Conservation (phyloP, 1,140 invertebrate species). For the Bombus turneri region DNA sequence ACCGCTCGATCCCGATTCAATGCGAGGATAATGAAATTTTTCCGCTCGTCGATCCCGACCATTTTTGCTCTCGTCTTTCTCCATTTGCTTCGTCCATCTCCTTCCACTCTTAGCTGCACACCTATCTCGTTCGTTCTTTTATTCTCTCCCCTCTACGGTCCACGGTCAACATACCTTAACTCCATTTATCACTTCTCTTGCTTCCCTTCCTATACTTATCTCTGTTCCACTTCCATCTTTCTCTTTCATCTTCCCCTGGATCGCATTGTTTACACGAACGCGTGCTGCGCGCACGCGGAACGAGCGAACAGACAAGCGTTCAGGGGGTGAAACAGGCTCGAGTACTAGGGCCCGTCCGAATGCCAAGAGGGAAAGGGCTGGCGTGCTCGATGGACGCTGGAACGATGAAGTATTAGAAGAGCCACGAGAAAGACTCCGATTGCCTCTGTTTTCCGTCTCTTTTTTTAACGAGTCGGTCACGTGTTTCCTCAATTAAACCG, state of each 20-base stretch:
- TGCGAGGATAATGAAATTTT: slow-evolving; percentile 76
- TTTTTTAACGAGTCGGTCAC: slow-evolving; percentile 66
- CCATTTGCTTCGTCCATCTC: slow-evolving; percentile 11
- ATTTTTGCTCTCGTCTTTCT: slow-evolving; percentile 19
- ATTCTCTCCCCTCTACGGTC: background rate
- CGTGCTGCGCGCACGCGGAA: slow-evolving; percentile 10
- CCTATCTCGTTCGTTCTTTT: slow-evolving; percentile 28
- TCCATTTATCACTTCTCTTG: slow-evolving; percentile 47
- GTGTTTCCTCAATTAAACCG: slow-evolving; percentile 70
- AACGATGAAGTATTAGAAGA: slow-evolving; percentile 1
- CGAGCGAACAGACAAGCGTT: background rate
- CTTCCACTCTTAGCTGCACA: slow-evolving; percentile 6
- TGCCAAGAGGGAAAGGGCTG: background rate
- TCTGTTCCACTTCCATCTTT: background rate
- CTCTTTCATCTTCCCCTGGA: background rate
- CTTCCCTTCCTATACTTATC: background rate
- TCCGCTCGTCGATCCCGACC: slow-evolving; percentile 59
- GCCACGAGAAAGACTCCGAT: background rate
- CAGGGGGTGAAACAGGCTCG: slow-evolving; percentile 5
- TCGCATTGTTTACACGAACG: slow-evolving; percentile 40
- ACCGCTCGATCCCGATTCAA: slow-evolving; percentile 65
- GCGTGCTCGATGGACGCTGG: slow-evolving; percentile 1
- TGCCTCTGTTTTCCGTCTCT: slow-evolving; percentile 5
- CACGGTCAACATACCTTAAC: slow-evolving; percentile 30
- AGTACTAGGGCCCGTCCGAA: background rate